Conservation (phyloP, 2,797 vertebrate genomes). For the Todus mexicanus region DNA sequence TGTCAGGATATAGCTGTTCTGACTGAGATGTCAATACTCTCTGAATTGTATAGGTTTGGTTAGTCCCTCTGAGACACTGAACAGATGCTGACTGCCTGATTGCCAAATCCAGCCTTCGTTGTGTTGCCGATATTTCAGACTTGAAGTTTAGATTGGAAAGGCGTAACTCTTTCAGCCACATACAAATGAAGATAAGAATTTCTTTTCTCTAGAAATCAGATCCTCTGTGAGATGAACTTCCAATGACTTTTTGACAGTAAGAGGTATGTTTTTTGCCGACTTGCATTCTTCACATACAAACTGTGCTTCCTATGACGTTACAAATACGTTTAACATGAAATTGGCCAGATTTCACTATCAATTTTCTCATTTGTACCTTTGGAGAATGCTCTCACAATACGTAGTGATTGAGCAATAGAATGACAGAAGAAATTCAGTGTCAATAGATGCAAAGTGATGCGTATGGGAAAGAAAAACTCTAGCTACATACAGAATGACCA, state of each 20-base stretch:
- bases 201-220: neutral
- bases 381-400: slow-evolving; percentile 18
- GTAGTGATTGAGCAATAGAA: slow-evolving; percentile 28
- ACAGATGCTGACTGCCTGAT: neutral
- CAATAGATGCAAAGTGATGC: slow-evolving; percentile 22
- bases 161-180: neutral
- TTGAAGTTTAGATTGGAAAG: neutral
- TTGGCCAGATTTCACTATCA: neutral
- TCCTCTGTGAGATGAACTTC: neutral
- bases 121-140: neutral
- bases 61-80: neutral
- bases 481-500: neutral
- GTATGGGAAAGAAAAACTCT: neutral
- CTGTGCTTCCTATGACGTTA: slow-evolving; percentile 21
- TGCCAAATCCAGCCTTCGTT: neutral
- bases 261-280: neutral
- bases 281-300: slow-evolving; percentile 14
- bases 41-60: neutral
- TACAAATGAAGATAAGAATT: neutral
- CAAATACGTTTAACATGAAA: slow-evolving; percentile 42
- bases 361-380: slow-evolving; percentile 38
- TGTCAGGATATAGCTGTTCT: neutral
- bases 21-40: neutral
- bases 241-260: neutral
- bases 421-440: slow-evolving; percentile 19